Evolutionary conservation across 2,797 vertebrate genomes (phyloP), one percentile per base, ranked within the genome.

Genomic region (Craterocephalus amniculus): DNA sequence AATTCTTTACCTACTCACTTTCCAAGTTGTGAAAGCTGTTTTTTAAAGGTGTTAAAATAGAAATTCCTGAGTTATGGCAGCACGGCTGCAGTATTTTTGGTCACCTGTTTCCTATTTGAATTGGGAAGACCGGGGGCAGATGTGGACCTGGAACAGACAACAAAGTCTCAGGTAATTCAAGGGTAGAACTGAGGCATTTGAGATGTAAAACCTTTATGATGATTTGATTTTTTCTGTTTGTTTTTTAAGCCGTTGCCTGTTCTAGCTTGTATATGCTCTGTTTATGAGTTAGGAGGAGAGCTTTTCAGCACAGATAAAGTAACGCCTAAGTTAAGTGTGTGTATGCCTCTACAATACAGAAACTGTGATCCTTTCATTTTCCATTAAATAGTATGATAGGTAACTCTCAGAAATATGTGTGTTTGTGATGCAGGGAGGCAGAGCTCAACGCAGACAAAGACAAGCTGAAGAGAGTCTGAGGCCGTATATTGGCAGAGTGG

Each of bases 401-500:
- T 32, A 58, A 31, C n/a, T 34, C 22, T 65, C 16, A 54, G 16
- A 70, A 55, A 59, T 70, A 71, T 62, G 66, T 73, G 64, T 82
- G 56, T 78, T 67, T 79, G 62, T 79, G 69, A 35, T 67, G 45
- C 73, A 94, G 93, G 89, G 85, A 66, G 90, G 90, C 56, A 87
- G 87, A 88, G 92, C 89, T 26, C 91, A 92, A 76, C 87, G 81
- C 63, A 93, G 73, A 85, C 93, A 94, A 81, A 88, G 90, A 77
- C 86, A 91, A 83, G 91, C 88, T 36, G 93, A 94, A 60, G 90
- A 91, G 58, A 80, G 48, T 13, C 70, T 94, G 60, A 91, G 82
- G 75, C 93, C 93, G 0, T 95, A 94, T 57, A 79, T 94, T 55
- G 93, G 93, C 76, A 90, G 92, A 88, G 92, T 94, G 6, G 78